Conservation (phyloP, 2,797 vertebrate species). For the Cottoperca gobio region DNA sequence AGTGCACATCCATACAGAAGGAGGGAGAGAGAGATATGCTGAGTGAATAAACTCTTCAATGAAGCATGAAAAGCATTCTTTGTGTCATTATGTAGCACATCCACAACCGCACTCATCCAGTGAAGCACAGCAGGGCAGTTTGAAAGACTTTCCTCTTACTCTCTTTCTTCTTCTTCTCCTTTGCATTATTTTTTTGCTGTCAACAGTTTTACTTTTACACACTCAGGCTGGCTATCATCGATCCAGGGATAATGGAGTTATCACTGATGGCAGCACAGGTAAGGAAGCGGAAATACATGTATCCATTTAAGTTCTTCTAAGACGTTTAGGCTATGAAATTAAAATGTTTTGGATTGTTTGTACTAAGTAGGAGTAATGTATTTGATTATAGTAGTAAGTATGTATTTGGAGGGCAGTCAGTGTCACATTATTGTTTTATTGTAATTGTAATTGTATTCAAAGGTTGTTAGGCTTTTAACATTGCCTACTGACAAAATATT, state of each 20-base stretch:
- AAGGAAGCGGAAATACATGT: conserved; percentile 30
- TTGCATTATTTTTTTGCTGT: background rate
- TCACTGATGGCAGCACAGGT: conserved; percentile 77
- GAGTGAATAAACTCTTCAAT: conserved; percentile 57
- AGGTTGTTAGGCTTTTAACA: too few relatives aligned
- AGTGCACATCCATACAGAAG: conserved; percentile 17
- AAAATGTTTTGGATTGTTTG: background rate
- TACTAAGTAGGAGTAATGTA: background rate
- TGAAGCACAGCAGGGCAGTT: conserved; percentile 33
- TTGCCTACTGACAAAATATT: background rate
- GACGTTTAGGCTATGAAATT: background rate
- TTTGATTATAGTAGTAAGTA: background rate
- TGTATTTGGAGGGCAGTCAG: background rate
- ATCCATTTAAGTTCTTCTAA: background rate
- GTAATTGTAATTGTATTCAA: too few relatives aligned
- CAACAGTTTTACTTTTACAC: conserved; percentile 1
- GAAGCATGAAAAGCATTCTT: conserved; percentile 70
- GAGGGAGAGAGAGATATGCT: conserved; percentile 23
- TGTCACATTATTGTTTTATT: background rate
- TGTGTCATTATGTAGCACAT: conserved; percentile 61
- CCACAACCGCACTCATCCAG: conserved; percentile 34
- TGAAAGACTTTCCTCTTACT: background rate
- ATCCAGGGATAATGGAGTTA: conserved; percentile 73
- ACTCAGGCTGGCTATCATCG: conserved; percentile 28
- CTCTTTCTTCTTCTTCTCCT: background rate